Evolutionary conservation across 2,797 vertebrate species (phyloP), one percentile per base, ranked within the genome.

Genomic region (Trematomus bernacchii): DNA sequence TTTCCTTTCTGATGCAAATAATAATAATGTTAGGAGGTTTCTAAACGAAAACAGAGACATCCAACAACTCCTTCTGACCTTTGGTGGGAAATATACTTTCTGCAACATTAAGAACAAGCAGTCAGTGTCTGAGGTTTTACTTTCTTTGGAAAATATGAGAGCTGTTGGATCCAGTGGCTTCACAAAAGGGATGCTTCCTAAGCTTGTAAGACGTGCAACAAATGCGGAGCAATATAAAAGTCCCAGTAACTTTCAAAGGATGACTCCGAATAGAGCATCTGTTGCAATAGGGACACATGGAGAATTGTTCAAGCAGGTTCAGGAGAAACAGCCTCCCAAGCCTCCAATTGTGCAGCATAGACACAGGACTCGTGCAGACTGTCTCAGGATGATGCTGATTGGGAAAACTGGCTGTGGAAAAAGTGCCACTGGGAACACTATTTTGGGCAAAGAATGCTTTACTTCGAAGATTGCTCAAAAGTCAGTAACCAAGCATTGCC

Each of bases 361-460:
- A 37, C 33, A 37, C 1, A 9, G 2, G 19, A 51, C 1, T 10
- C 47, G 18, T 2, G 21, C 1, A 40, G 54, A 76, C 1, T 21
- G 44, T 62, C 69, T 87, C n/a, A 75, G 79, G 33, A n/a, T 89
- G 18, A 75, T 88, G 37, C 54, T 87, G 27, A 42, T 87, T 0
- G 85, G 85, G 7, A 85, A 80, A 37, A 86, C 85, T 16, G 88
- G 88, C 1, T 16, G 43, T 57, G 88, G 88, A 2, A 90, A 90
- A 37, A 90, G 88, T 46, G 73, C 88, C 0, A 74, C 78, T 18
- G 88, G 40, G 54, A 90, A 88, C 69, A 86, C 84, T 0, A 84
- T 90, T 44, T 14, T 88, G 43, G 71, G 66, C 0, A 19, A 13
- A 18, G 0, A n/a, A 2, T 6, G 3, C 2, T 88, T 87, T 16